These are phyloP conservation scores for Stomorhina lunata DNA, from an alignment of 2,888 invertebrate genomes.

Conservation along the genomic window DNA sequence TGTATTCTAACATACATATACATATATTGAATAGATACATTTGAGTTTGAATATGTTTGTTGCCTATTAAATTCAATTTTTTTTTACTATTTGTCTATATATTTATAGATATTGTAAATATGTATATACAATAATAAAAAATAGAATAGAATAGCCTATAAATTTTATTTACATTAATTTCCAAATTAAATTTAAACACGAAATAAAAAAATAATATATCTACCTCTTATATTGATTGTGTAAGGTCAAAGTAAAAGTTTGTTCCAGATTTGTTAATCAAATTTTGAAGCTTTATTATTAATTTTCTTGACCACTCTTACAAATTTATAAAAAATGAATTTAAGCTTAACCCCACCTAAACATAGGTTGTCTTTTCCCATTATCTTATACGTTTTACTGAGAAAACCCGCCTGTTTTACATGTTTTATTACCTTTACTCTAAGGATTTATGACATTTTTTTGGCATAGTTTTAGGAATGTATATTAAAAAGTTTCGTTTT, in stretches of 20 bases:
- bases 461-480: no score
- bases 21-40: background rate
- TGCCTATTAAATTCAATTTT: no score
- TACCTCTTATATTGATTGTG: constrained; percentile 17
- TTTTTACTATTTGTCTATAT: no score
- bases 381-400: background rate
- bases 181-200: constrained; percentile 34
- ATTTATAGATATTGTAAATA: background rate
- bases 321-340: background rate
- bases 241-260: constrained; percentile 6
- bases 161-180: background rate
- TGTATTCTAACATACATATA: constrained; percentile 1
- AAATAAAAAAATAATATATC: no score
- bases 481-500: no score
- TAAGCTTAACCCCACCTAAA: constrained; percentile 6
- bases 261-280: background rate
- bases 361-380: background rate
- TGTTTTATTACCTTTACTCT: background rate
- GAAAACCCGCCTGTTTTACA: background rate
- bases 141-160: background rate
- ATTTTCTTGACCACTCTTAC: constrained; percentile 22
- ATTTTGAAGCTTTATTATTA: constrained; percentile 8
- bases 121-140: constrained; percentile 5
- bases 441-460: background rate
- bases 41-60: background rate